A percentile compares a stretch with the other conserved stretches of the same genome.
phyloP scores from a whole-genome alignment of 2,113 vertebrate species.

The Pygoscelis antarcticus region DNA sequence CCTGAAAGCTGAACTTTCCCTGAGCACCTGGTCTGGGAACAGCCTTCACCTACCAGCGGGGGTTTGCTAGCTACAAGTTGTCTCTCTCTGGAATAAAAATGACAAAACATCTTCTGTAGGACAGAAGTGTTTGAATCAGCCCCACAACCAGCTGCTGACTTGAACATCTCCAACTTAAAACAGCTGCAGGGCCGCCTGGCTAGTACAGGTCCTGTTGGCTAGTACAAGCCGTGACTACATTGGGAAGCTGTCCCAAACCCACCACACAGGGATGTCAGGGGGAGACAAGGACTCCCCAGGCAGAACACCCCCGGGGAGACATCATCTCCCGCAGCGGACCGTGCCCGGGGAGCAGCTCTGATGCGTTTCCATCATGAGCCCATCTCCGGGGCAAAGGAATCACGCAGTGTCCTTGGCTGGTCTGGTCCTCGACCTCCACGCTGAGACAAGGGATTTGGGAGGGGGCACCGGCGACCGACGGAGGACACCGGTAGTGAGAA shows the following conservation, averaged over 20 bases:
- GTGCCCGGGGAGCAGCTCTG: rapidly evolving
- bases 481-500: not conserved
- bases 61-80: not conserved
- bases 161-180: not conserved
- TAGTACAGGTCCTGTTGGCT: not conserved
- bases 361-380: rapidly evolving
- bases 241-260: not conserved
- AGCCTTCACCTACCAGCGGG: not conserved
- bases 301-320: not conserved
- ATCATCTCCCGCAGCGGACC: not conserved
- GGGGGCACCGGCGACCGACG: not conserved
- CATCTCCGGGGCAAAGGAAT: not conserved
- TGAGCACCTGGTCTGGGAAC: not conserved
- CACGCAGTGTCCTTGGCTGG: not conserved
- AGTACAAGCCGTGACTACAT: not conserved
- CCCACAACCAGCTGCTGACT: not conserved
- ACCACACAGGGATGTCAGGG: not conserved
- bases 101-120: not conserved
- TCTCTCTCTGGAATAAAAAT: not conserved
- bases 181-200: not conserved
- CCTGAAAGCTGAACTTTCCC: not conserved
- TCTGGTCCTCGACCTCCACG: not conserved
- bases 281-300: not conserved
- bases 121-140: not conserved
- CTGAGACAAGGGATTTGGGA: not conserved